Percentiles rank a stretch among this genome's conserved stretches.
phyloP scores from a whole-genome alignment of 1,140 invertebrate genomes.

The Neodiprion virginianus region DNA sequence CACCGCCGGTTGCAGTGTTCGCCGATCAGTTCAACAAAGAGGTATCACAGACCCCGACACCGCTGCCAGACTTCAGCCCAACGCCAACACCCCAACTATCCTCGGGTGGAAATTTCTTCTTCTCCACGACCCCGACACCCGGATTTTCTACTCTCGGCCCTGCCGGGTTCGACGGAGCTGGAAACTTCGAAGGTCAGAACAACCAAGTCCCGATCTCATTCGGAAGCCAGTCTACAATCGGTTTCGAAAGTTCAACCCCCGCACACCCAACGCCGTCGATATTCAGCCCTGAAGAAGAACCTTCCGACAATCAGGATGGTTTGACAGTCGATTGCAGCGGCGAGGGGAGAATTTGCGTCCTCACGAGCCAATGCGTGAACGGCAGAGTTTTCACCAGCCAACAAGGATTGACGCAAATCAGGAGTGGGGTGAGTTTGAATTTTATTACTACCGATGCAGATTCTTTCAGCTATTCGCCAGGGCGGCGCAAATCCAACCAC shows the following conservation, averaged over 20 bases:
- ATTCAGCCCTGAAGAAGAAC: not conserved
- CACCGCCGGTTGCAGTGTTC: not conserved
- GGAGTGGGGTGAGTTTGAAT: slow-evolving; percentile 48
- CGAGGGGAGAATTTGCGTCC: slow-evolving; percentile 64
- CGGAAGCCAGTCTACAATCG: not conserved
- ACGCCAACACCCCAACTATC: no score
- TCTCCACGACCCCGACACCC: no score
- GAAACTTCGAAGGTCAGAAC: no score
- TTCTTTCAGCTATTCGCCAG: not conserved
- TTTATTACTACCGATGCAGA: not conserved
- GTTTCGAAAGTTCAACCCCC: not conserved
- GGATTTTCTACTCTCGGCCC: no score
- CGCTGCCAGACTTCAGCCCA: not conserved
- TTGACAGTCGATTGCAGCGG: slow-evolving; percentile 55
- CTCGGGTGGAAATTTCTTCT: no score
- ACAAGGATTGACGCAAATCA: slow-evolving; percentile 58
- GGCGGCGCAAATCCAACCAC: no score
- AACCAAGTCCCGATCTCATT: not conserved
- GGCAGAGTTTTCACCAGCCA: slow-evolving; percentile 62
- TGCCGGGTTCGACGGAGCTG: no score
- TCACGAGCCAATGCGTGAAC: slow-evolving; percentile 63
- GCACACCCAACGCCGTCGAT: not conserved
- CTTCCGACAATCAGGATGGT: slow-evolving; percentile 22
- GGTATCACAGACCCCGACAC: not conserved
- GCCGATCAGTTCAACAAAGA: not conserved